A percentile compares a stretch with the other conserved stretches of the same genome.
These are phyloP conservation scores for Gymnosoma rotundatum DNA, from an alignment of 2,888 invertebrate species.

Conservation along the genomic window DNA sequence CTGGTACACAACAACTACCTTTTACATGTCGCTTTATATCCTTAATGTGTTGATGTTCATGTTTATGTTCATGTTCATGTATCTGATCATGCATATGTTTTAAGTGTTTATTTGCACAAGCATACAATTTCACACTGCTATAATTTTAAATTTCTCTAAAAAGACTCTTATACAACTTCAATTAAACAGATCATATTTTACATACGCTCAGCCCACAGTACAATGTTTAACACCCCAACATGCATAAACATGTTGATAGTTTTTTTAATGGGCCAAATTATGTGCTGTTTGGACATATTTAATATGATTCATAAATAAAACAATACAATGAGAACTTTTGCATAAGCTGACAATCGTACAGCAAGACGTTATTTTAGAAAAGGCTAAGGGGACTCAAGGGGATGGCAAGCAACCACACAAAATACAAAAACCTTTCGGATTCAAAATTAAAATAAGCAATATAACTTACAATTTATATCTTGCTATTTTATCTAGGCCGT, in stretches of 20 bases:
- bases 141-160: slow-evolving; percentile 8
- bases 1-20: slow-evolving; percentile 17
- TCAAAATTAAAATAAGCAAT: too few relatives aligned
- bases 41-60: neutral
- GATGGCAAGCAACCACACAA: too few relatives aligned
- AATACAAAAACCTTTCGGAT: too few relatives aligned
- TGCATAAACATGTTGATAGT: slow-evolving; percentile 14
- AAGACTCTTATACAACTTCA: slow-evolving; percentile 7
- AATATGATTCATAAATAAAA: slow-evolving; percentile 41
- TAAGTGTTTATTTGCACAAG: neutral
- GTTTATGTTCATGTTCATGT: neutral
- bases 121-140: neutral
- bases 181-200: slow-evolving; percentile 28
- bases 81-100: neutral
- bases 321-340: neutral
- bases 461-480: too few relatives aligned
- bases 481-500: too few relatives aligned
- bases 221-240: neutral
- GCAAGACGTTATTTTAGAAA: too few relatives aligned
- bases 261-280: slow-evolving; percentile 37
- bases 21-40: slow-evolving; percentile 11
- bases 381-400: neutral
- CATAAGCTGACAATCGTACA: neutral
- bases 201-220: neutral
- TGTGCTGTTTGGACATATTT: slow-evolving; percentile 35